phyloP scores from a whole-genome alignment of 2,113 vertebrate species.

The Tapirus terrestris region DNA sequence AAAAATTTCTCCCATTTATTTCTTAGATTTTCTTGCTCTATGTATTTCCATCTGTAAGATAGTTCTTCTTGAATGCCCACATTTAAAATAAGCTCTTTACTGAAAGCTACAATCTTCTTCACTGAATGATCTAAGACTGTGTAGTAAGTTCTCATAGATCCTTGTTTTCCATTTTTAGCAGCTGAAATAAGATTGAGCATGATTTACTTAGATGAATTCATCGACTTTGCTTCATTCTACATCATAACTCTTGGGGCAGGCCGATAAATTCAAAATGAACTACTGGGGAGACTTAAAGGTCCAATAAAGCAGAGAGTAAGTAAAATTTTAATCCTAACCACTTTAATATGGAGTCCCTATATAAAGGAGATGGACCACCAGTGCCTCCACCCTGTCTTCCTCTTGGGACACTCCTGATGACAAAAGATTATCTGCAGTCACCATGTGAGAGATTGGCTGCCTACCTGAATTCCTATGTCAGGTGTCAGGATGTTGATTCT shows the following conservation, averaged over 20 bases:
- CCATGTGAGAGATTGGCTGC: background rate
- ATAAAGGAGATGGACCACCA: background rate
- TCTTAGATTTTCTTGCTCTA: background rate
- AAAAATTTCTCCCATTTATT: background rate
- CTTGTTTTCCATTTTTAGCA: background rate
- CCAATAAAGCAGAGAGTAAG: background rate
- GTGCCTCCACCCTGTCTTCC: background rate
- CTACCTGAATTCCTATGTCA: background rate
- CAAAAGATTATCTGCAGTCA: background rate
- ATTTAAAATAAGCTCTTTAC: background rate
- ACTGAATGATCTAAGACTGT: background rate
- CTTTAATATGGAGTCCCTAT: background rate
- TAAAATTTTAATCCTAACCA: background rate
- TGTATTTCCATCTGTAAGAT: background rate
- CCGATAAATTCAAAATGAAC: constrained; percentile 9
- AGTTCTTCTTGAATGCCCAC: background rate
- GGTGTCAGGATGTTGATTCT: background rate
- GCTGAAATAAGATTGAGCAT: background rate
- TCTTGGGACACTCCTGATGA: background rate
- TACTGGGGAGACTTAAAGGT: background rate
- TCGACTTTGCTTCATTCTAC: constrained; percentile 1
- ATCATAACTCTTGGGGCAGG: background rate
- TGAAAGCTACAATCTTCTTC: background rate
- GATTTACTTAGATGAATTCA: background rate
- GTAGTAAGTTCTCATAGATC: background rate